These are phyloP conservation scores for Coreoperca whiteheadi DNA, from an alignment of 2,113 vertebrate species.

Conservation along the genomic window DNA sequence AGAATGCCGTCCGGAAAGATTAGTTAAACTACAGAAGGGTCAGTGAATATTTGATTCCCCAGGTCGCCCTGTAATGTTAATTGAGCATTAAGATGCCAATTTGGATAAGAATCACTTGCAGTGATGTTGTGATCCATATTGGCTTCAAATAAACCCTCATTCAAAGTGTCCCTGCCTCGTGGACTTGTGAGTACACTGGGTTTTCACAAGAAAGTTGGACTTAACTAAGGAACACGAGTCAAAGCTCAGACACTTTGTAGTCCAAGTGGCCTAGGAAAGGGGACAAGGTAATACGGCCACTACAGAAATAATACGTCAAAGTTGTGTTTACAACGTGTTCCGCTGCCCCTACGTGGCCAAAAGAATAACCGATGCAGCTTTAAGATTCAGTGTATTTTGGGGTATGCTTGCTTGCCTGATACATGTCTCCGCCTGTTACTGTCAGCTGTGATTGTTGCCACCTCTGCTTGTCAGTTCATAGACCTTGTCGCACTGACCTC, in stretches of 20 bases:
- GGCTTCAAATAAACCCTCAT: not conserved
- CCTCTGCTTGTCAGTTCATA: not conserved
- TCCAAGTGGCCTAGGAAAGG: not conserved
- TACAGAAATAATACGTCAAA: not conserved
- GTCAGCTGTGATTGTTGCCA: not conserved
- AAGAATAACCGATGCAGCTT: not conserved
- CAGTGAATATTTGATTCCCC: no score
- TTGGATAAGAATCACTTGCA: not conserved
- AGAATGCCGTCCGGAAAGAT: no score
- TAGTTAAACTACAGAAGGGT: no score
- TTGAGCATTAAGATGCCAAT: not conserved
- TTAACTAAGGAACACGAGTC: not conserved
- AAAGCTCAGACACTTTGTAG: not conserved
- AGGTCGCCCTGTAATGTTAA: no score
- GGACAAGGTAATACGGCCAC: not conserved
- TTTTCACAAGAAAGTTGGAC: not conserved
- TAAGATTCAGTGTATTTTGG: not conserved
- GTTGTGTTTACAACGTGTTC: not conserved
- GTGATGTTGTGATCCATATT: not conserved
- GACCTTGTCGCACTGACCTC: constrained; percentile 82
- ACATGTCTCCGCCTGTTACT: not conserved
- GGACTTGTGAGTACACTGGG: not conserved
- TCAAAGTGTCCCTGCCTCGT: not conserved
- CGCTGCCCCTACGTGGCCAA: not conserved
- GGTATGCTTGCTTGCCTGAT: not conserved